Base-by-base conservation (phyloP, 2,113 vertebrate species). In the Varanus salvator region DNA sequence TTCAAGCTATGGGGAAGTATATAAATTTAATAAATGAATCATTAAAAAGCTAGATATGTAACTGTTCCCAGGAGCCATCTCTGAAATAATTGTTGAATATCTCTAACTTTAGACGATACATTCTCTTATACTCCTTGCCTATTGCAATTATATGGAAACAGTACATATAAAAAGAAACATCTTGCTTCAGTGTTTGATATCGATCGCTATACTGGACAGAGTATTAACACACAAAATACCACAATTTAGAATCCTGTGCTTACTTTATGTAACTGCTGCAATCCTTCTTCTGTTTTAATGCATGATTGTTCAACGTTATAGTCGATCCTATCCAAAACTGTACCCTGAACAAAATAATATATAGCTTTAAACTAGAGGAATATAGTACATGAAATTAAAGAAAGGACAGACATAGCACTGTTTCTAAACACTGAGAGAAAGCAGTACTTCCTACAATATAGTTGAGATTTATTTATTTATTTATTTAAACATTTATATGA, bases 221-320 rank as follows among this genome's bases (percentile, higher is more conserved):
- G 25, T 27, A 71, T 3, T 64, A 34, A 23, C 15, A 66, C 85
- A 60, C 87, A 87, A 0, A 69, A 50, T 14, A 89, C 64, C 34
- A 27, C 1, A 38, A 57, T 9, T 0, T 0, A 57, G 83, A 34
- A 87, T 3, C 84, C 21, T 69, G 48, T 5, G 57, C 94, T 97
- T 97, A 99, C 99, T 98, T 99, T 99, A 93, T 99, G 98, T 92
- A 99, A 96, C 84, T 99, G 98, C 95, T 99, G 98, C 88, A 99
- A 92, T 84, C 99, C 99, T 0, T 99, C 99, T n/a, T 99, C 98
- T 19, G 99, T 99, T 98, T 99, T 99, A 85, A 99, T 95, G 96
- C 98, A 99, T 38, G 99, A 97, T 93, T 99, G 98, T 72, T 99
- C 99, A 86, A 99, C 98, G n/a, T 99, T 99, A 94, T 99, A 99